phyloP scores from a whole-genome alignment of 2,797 vertebrate genomes.

The Toxotes lorentzi region DNA sequence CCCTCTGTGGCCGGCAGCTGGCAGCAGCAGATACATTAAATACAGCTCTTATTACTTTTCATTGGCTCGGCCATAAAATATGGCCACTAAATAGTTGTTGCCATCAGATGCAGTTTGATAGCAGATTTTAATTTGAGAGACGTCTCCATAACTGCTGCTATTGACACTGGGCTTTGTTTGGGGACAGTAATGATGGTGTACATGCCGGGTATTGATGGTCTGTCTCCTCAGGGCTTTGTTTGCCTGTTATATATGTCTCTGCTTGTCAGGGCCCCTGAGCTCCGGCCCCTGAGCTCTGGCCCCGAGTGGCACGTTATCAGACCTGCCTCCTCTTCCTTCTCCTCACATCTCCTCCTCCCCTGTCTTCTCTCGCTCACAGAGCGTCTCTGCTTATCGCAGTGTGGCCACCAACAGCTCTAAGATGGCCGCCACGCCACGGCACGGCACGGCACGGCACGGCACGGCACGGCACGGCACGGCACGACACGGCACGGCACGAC shows the following conservation, averaged over 20 bases:
- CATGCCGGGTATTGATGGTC: slow-evolving; percentile 95
- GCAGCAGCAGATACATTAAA: slow-evolving; percentile 98
- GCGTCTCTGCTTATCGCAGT: slow-evolving; percentile 90
- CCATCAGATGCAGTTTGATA: slow-evolving; percentile 95
- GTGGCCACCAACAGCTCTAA: slow-evolving; percentile 87
- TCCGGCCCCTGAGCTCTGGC: slow-evolving; percentile 79
- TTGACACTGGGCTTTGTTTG: slow-evolving; percentile 94
- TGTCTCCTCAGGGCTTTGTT: slow-evolving; percentile 91
- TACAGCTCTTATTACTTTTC: slow-evolving; percentile 98
- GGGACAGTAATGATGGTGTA: slow-evolving; percentile 92
- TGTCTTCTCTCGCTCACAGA: slow-evolving; percentile 48
- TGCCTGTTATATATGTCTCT: slow-evolving; percentile 87
- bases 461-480: too few species aligned
- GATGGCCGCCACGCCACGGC: too few species aligned
- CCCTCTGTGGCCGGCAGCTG: slow-evolving; percentile 89
- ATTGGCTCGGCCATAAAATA: slow-evolving; percentile 95
- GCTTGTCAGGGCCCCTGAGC: slow-evolving; percentile 87
- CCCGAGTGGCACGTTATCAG: slow-evolving; percentile 89
- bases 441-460: too few species aligned
- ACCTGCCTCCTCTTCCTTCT: slow-evolving; percentile 11
- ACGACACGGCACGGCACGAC: too few species aligned
- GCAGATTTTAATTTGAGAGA: slow-evolving; percentile 99
- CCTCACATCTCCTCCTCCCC: background rate
- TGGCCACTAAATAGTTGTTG: slow-evolving; percentile 94
- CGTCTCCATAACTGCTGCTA: slow-evolving; percentile 90